Conservation (phyloP, 2,888 invertebrate species). For the Petrolisthes manimaculis region DNA sequence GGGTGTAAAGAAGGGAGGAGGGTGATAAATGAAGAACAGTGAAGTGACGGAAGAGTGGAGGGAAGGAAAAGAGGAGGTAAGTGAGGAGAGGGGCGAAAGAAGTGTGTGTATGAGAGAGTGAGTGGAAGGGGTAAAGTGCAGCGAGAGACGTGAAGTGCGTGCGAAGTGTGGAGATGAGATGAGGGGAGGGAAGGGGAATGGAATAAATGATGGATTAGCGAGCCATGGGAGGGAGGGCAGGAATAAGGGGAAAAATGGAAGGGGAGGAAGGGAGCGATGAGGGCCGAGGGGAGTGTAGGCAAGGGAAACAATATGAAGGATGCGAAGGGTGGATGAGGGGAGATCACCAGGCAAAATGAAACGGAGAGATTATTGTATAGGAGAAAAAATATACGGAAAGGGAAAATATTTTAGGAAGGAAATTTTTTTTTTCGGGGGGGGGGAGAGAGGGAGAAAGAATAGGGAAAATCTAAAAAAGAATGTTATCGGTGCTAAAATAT, state of each 20-base stretch:
- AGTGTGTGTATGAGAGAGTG: neutral
- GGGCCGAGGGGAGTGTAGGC: neutral
- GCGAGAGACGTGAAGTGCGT: too few species aligned
- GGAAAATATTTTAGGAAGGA: neutral
- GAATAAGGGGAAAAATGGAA: neutral
- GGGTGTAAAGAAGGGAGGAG: neutral
- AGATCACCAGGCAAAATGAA: neutral
- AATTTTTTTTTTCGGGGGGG: neutral
- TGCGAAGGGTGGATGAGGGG: neutral
- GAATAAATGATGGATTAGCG: neutral
- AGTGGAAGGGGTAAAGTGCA: neutral
- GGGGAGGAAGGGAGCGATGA: neutral
- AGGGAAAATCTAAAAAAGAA: neutral
- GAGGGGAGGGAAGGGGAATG: neutral
- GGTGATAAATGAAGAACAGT: neutral
- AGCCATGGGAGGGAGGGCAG: neutral
- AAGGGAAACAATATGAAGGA: neutral
- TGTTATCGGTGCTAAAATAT: neutral
- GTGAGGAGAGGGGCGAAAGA: neutral
- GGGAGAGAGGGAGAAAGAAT: neutral
- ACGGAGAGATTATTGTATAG: neutral
- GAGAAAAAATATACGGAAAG: neutral
- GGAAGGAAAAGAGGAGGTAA: neutral
- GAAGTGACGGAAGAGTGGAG: neutral
- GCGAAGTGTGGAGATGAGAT: slow-evolving; percentile 5